phyloP scores from a whole-genome alignment of 2,797 vertebrate species.

The Urophycis tenuis region DNA sequence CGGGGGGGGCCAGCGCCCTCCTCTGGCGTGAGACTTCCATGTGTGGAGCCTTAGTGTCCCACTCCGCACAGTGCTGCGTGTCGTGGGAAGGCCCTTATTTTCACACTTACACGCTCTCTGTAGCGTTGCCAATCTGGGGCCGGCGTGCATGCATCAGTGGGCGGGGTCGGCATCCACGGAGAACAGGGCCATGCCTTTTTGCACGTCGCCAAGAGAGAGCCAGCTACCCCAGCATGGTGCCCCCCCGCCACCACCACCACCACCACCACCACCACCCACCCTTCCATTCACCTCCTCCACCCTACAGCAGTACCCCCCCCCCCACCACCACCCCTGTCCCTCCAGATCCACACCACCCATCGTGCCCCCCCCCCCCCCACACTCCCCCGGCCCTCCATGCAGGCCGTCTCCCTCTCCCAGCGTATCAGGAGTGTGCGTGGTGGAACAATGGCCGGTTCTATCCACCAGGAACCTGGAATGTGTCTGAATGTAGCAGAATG shows the following conservation, averaged over 20 bases:
- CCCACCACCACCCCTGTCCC: conserved; percentile 5
- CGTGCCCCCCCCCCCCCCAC: conserved; percentile 7
- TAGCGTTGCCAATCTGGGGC: conserved; percentile 39
- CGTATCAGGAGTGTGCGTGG: conserved; percentile 66
- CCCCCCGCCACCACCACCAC: conserved; percentile 24
- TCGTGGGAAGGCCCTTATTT: conserved; percentile 50
- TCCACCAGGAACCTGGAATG: conserved; percentile 68
- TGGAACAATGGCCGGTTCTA: conserved; percentile 69
- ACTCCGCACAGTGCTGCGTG: background rate
- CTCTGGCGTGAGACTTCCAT: conserved; percentile 40
- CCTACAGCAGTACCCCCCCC: conserved; percentile 23
- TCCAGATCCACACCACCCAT: conserved; percentile 2
- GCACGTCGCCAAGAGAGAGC: conserved; percentile 46
- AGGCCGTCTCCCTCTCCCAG: conserved; percentile 53
- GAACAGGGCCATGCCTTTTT: conserved; percentile 63
- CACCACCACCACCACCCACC: background rate
- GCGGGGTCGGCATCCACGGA: conserved; percentile 59
- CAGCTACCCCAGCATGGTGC: conserved; percentile 41
- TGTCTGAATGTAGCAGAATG: conserved; percentile 69
- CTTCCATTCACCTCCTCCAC: conserved; percentile 50
- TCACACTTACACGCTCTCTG: conserved; percentile 41
- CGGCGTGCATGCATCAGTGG: conserved; percentile 53
- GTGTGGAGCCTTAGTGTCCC: conserved; percentile 14
- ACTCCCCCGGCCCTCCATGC: conserved; percentile 26
- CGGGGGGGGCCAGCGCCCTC: background rate